Percentiles rank a stretch among this genome's conserved stretches.
Evolutionary conservation across 2,888 invertebrate genomes (phyloP).

Genomic region (Drosophila greeni): DNA sequence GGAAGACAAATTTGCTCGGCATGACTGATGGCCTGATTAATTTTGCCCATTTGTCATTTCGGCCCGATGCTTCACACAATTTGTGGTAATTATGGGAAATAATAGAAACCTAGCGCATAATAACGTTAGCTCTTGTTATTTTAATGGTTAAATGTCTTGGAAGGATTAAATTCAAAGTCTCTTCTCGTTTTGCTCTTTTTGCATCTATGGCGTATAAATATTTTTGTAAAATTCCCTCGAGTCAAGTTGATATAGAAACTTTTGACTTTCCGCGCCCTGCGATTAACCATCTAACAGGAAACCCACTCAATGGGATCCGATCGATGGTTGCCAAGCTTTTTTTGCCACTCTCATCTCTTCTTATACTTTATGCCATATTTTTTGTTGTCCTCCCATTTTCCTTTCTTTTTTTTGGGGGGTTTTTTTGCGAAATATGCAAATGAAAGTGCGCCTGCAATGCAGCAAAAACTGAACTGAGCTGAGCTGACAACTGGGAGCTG

Average conservation of each 20-base stretch:
- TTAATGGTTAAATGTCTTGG: too few relatives aligned
- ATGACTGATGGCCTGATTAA: constrained; percentile 20
- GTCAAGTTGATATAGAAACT: constrained; percentile 16
- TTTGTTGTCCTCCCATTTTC: constrained; percentile 21
- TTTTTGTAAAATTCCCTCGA: constrained; percentile 14
- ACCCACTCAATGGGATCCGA: constrained; percentile 29
- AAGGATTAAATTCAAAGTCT: too few relatives aligned
- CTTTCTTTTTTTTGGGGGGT: background rate
- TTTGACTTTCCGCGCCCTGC: constrained; percentile 24
- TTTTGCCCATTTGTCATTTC: constrained; percentile 11
- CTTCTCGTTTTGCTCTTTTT: background rate
- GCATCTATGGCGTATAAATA: constrained; percentile 4
- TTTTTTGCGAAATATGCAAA: constrained; percentile 60
- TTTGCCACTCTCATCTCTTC: constrained; percentile 28
- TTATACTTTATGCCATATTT: constrained; percentile 26
- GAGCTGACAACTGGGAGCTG: constrained; percentile 45
- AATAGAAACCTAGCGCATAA: background rate
- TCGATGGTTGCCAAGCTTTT: constrained; percentile 27
- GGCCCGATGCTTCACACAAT: constrained; percentile 7
- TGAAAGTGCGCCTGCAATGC: constrained; percentile 72
- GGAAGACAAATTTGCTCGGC: background rate
- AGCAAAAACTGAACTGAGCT: constrained; percentile 51
- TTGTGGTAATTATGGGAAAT: constrained; percentile 18
- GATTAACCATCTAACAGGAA: constrained; percentile 30
- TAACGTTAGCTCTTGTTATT: background rate